Evolutionary conservation across 2,797 vertebrate genomes (phyloP).

Genomic region (Melanotaenia maccullochi): DNA sequence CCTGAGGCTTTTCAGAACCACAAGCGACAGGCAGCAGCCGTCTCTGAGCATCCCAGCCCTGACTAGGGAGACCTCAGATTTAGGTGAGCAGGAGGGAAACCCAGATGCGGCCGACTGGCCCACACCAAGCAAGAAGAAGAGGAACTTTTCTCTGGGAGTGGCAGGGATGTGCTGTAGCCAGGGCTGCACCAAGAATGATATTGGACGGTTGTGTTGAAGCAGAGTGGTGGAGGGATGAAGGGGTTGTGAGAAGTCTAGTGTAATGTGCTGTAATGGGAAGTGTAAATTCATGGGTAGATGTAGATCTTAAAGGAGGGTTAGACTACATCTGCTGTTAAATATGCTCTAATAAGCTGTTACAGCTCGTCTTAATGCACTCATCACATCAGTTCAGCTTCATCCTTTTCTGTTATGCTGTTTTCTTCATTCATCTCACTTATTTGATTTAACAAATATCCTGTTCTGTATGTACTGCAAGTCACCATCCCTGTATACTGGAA

Average conservation of each 20-base stretch:
- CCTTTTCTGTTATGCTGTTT: constrained; percentile 2
- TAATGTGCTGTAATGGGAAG: constrained; percentile 20
- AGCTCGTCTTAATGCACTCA: constrained; percentile 1
- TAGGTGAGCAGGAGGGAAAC: constrained; percentile 17
- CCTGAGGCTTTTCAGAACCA: constrained; percentile 50
- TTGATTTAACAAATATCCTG: constrained; percentile 18
- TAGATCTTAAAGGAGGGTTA: neutral
- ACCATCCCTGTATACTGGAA: constrained; percentile 30
- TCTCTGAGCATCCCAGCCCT: neutral
- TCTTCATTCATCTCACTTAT: constrained; percentile 18
- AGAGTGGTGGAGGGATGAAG: constrained; percentile 1
- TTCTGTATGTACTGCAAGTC: constrained; percentile 24
- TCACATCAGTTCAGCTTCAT: constrained; percentile 18
- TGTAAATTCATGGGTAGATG: neutral
- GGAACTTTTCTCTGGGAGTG: constrained; percentile 79
- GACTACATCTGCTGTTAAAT: neutral
- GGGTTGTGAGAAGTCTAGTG: neutral
- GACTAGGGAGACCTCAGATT: constrained; percentile 6
- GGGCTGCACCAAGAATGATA: constrained; percentile 89
- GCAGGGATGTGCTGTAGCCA: constrained; percentile 86
- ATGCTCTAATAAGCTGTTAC: neutral
- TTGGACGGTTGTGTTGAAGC: constrained; percentile 87
- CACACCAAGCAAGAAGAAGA: constrained; percentile 78
- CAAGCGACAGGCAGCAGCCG: constrained; percentile 26
- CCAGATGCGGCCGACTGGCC: constrained; percentile 53